A percentile compares a stretch with the other conserved stretches of the same genome.
These are phyloP conservation scores for Formicarius rufipectus DNA, from an alignment of 2,113 vertebrate genomes.

Conservation along the genomic window DNA sequence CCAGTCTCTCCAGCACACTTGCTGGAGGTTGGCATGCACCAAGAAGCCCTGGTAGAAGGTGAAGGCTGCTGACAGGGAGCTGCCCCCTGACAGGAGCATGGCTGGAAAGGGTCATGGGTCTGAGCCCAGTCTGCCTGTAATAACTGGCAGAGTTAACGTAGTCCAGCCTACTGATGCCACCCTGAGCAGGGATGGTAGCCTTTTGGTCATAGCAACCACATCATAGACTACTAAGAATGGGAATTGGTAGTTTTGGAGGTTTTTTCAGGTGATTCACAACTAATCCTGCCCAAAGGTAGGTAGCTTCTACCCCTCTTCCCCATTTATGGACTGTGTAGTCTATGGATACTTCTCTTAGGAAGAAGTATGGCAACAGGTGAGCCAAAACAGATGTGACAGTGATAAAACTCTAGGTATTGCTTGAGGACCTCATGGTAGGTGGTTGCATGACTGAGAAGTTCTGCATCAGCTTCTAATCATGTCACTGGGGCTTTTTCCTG, in stretches of 20 bases:
- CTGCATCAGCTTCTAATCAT: background rate
- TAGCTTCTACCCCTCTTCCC: background rate
- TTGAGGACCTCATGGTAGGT: background rate
- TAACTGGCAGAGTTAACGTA: background rate
- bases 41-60: background rate
- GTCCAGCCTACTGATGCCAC: background rate
- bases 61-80: background rate
- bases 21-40: background rate
- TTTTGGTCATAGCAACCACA: background rate
- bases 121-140: background rate
- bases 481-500: background rate
- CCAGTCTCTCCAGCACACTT: background rate
- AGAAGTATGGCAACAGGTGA: background rate
- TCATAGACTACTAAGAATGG: background rate
- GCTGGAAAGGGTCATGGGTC: background rate
- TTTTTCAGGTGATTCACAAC: background rate
- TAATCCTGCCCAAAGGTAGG: background rate
- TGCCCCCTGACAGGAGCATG: fast-evolving
- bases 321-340: background rate
- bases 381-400: background rate
- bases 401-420: background rate
- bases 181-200: background rate
- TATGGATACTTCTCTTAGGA: background rate
- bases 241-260: background rate
- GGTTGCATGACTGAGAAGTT: background rate